Evolutionary conservation across 1,140 invertebrate species (phyloP), one percentile per base, ranked within the genome.

Genomic region (Pentalonia nigronervosa): DNA sequence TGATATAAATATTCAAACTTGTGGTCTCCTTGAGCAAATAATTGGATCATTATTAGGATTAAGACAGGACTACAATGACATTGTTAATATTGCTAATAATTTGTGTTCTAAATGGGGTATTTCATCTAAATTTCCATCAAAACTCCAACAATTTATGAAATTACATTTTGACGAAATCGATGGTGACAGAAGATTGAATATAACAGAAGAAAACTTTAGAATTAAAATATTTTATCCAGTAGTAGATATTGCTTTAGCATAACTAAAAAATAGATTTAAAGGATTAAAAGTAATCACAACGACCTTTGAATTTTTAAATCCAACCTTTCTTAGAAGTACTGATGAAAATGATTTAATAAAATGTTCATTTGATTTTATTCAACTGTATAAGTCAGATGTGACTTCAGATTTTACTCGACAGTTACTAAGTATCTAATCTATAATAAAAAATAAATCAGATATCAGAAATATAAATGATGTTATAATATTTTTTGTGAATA

Each of bases 201-300:
- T 56, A 56, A 67, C 60, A n/a, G 30, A n/a, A 67, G 60, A 67
- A 67, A 67, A 67, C 8, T 67, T 67, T n/a, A 67, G 30, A 67
- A 67, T 67, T 14, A n/a, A 67, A 76, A 76, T 76, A 76, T 76
- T 76, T 76, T 76, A 76, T 76, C 67, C 67, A n/a, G 67, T 76
- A 6, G 67, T 76, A 76, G 30, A 76, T 76, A 76, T 30, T 76
- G 30, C 67, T 76, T 76, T 76, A 76, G 67, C n/a, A 76, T 30
- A 76, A 76, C 67, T 76, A n/a, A 76, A 11, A 76, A 76, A 76
- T n/a, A 76, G 76, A 83, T 83, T 83, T 83, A 83, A 34, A 83
- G 76, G 17, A 41, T 83, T 83, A 83, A 34, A 83, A 36, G 34
- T 41, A 83, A 83, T 83, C 34, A 7, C 17, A 83, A 21, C 34